These are phyloP conservation scores for Clarias gariepinus DNA, from an alignment of 2,113 vertebrate species.

Conservation along the genomic window DNA sequence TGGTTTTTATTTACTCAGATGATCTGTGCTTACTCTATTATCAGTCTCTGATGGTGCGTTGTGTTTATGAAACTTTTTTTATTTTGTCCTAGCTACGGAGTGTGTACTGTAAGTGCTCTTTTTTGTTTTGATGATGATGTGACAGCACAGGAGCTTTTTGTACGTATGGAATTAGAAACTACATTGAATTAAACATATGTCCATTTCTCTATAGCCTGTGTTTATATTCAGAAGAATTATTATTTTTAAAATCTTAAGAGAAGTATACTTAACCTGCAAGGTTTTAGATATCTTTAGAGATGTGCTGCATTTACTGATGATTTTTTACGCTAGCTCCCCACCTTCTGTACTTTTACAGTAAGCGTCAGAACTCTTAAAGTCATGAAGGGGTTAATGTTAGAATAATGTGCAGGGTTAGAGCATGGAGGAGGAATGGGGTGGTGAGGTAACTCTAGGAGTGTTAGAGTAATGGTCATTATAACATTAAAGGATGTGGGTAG, in stretches of 20 bases:
- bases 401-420: background rate
- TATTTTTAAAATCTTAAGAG: background rate
- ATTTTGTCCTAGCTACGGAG: background rate
- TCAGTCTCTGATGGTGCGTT: too few relatives aligned
- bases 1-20: too few relatives aligned
- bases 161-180: background rate
- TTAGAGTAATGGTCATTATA: background rate
- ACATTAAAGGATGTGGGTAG: background rate
- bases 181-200: too few relatives aligned
- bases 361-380: background rate
- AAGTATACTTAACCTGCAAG: background rate
- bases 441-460: background rate
- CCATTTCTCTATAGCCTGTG: background rate
- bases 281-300: constrained; percentile 1
- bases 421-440: background rate
- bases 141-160: background rate
- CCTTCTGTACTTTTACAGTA: background rate
- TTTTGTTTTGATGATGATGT: background rate
- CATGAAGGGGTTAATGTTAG: background rate
- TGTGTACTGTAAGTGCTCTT: background rate
- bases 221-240: background rate
- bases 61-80: background rate
- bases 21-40: too few relatives aligned
- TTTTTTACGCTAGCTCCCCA: background rate
- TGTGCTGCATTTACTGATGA: background rate